A percentile compares a stretch with the other conserved stretches of the same genome.
Conservation (phyloP, 2,113 vertebrate genomes). For the Zosterops pallidus region DNA sequence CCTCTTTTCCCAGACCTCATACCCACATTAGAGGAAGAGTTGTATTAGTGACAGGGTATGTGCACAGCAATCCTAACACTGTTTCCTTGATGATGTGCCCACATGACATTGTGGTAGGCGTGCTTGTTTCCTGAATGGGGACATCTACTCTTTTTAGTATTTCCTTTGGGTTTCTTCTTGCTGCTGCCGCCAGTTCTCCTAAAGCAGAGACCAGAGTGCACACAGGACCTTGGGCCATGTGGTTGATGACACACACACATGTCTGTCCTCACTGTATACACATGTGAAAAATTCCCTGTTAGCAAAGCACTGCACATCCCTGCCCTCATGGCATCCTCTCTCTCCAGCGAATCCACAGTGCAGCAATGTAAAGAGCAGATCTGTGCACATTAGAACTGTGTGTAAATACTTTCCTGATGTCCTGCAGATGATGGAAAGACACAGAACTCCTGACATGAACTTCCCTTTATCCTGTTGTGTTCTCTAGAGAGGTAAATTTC, state of each 20-base stretch:
- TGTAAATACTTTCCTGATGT: background rate
- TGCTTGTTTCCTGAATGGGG: background rate
- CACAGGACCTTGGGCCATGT: no score
- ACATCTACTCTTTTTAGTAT: background rate
- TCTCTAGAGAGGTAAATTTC: background rate
- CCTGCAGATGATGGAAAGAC: background rate
- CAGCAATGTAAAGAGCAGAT: background rate
- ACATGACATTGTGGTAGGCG: background rate
- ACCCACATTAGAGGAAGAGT: background rate
- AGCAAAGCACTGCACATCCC: background rate
- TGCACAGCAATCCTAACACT: background rate
- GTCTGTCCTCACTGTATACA: background rate
- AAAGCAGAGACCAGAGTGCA: background rate
- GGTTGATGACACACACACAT: background rate
- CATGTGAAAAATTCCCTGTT: fast-evolving
- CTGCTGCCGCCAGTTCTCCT: background rate
- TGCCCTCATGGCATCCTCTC: background rate
- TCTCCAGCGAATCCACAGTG: no score
- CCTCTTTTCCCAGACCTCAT: background rate
- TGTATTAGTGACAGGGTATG: background rate
- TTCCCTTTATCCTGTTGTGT: fast-evolving
- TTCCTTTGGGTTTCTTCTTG: background rate
- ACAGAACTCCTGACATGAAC: background rate
- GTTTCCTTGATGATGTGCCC: background rate
- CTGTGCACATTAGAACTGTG: background rate